These are phyloP conservation scores for Genyomyrus donnyi DNA, from an alignment of 2,113 vertebrate species.

Conservation along the genomic window DNA sequence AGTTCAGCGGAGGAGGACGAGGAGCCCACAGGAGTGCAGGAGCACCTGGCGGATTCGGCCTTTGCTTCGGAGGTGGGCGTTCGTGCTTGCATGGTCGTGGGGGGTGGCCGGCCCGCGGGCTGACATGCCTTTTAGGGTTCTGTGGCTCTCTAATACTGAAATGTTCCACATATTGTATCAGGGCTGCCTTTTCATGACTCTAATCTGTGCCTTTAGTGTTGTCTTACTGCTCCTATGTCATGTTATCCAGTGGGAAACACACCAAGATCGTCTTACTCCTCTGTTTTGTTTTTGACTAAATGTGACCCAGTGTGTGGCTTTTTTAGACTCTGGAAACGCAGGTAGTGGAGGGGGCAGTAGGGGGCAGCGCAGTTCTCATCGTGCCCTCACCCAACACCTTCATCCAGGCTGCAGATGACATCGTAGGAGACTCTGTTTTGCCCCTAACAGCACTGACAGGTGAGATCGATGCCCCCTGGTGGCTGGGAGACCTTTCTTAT, in stretches of 20 bases:
- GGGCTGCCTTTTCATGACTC: neutral
- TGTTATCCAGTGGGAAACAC: neutral
- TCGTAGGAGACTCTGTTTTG: constrained; percentile 68
- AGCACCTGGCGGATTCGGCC: constrained; percentile 43
- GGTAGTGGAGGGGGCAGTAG: constrained; percentile 66
- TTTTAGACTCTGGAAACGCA: constrained; percentile 56
- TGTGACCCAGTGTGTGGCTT: neutral
- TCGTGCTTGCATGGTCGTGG: neutral
- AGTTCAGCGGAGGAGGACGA: constrained; percentile 57
- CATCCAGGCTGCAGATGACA: constrained; percentile 78
- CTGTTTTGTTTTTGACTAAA: neutral
- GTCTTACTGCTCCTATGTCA: neutral
- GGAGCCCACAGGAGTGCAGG: constrained; percentile 36
- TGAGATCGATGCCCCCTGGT: constrained; percentile 31
- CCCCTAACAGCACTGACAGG: constrained; percentile 75
- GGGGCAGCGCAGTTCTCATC: constrained; percentile 75
- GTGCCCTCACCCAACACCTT: constrained; percentile 84
- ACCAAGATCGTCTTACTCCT: neutral
- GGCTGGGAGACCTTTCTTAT: neutral
- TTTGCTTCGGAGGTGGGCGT: constrained; percentile 60
- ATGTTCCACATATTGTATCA: neutral
- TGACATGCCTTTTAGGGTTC: neutral
- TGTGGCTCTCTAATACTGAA: neutral
- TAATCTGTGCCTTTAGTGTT: neutral
- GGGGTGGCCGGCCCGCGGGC: neutral